Evolutionary conservation across 2,113 vertebrate species (phyloP).

Genomic region (Sturnira hondurensis): DNA sequence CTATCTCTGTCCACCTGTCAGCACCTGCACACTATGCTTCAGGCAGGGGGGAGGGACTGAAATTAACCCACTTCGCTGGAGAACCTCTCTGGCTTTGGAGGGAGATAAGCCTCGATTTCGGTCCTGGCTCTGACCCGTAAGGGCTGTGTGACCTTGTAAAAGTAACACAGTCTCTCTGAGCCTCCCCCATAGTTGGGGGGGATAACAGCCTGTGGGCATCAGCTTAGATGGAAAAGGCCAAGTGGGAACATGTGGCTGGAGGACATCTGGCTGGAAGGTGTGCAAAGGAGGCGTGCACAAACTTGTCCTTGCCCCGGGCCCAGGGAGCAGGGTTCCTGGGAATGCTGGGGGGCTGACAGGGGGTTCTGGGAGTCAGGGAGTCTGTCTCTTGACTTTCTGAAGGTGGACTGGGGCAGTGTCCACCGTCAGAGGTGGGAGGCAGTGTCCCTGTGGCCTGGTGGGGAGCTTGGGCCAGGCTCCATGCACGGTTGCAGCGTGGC

Average conservation of each 20-base stretch:
- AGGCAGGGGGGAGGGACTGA: not conserved
- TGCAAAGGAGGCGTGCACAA: not conserved
- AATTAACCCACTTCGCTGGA: not conserved
- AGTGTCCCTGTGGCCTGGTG: rapidly evolving
- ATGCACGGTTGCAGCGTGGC: rapidly evolving
- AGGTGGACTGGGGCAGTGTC: not conserved
- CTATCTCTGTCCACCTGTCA: not conserved
- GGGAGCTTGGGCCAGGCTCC: rapidly evolving
- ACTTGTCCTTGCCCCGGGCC: not conserved
- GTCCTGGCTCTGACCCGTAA: not conserved
- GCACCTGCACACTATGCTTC: not conserved
- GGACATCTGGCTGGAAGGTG: not conserved
- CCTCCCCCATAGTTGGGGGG: too few species aligned
- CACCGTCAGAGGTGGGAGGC: too few species aligned
- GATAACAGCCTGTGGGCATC: not conserved
- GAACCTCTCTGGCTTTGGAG: not conserved
- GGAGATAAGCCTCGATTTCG: not conserved
- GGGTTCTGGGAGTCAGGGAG: not conserved
- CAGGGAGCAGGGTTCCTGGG: not conserved
- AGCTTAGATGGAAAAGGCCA: not conserved
- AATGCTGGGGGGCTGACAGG: not conserved
- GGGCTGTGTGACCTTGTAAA: not conserved
- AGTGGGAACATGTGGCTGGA: not conserved
- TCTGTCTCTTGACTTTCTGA: not conserved
- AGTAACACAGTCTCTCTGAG: too few species aligned